Conservation (phyloP, 2,888 invertebrate genomes). For the Agriotes lineatus region DNA sequence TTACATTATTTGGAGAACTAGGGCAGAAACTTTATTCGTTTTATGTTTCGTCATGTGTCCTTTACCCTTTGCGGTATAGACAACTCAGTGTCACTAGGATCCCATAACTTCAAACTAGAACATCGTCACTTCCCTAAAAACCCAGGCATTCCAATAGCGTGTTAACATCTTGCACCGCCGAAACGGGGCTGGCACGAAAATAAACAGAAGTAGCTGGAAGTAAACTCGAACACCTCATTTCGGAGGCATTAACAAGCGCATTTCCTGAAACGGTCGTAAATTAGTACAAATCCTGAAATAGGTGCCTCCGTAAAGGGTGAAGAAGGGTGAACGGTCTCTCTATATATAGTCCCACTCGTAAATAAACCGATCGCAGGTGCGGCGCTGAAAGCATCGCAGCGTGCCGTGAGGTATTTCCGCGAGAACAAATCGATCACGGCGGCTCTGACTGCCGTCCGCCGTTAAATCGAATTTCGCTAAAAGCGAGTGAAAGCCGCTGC, state of each 20-base stretch:
- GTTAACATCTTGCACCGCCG: slow-evolving; percentile 14
- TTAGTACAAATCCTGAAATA: slow-evolving; percentile 51
- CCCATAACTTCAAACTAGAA: background rate
- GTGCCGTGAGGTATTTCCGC: slow-evolving; percentile 45
- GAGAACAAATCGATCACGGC: slow-evolving; percentile 48
- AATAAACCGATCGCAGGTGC: slow-evolving; percentile 56
- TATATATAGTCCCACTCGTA: slow-evolving; percentile 55
- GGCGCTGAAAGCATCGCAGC: slow-evolving; percentile 53
- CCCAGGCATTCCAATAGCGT: slow-evolving; percentile 13
- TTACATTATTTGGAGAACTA: too few species aligned
- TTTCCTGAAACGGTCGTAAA: slow-evolving; percentile 54
- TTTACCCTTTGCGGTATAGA: too few species aligned
- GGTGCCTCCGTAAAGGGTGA: slow-evolving; percentile 48
- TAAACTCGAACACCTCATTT: slow-evolving; percentile 45
- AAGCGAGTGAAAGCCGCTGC: slow-evolving; percentile 9
- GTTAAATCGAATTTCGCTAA: slow-evolving; percentile 17
- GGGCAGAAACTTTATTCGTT: too few species aligned
- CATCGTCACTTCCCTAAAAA: slow-evolving; percentile 7
- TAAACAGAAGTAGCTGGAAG: slow-evolving; percentile 29
- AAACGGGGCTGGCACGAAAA: slow-evolving; percentile 26
- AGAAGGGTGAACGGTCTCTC: slow-evolving; percentile 51
- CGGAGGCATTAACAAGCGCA: slow-evolving; percentile 49
- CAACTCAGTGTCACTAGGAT: too few species aligned
- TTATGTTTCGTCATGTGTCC: too few species aligned
- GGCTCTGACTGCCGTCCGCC: slow-evolving; percentile 2